These are phyloP conservation scores for Halichoerus grypus DNA, from an alignment of 2,113 vertebrate genomes.

Conservation along the genomic window DNA sequence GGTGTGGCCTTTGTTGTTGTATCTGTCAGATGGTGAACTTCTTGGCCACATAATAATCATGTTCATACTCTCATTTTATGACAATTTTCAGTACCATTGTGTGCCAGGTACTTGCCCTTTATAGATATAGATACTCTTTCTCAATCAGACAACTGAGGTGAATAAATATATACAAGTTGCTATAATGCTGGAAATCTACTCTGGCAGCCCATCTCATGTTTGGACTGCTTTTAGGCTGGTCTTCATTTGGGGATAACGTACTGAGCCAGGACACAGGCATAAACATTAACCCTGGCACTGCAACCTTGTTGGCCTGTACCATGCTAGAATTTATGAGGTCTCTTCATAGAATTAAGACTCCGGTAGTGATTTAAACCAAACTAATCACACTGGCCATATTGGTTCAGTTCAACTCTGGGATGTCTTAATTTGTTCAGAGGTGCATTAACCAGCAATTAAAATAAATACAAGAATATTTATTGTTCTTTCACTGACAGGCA, in stretches of 20 bases:
- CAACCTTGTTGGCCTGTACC: constrained; percentile 7
- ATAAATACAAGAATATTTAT: constrained; percentile 62
- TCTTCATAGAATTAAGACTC: constrained; percentile 60
- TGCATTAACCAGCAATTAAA: constrained; percentile 57
- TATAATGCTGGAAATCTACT: not conserved
- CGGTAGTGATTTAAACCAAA: constrained; percentile 67
- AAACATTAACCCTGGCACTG: constrained; percentile 61
- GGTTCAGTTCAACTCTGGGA: constrained; percentile 31
- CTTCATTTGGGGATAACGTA: constrained; percentile 25
- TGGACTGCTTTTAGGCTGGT: constrained; percentile 10
- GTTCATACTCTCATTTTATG: not conserved
- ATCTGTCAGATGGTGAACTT: not conserved
- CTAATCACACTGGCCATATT: constrained; percentile 70
- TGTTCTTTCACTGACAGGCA: constrained; percentile 49
- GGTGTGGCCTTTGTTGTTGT: not conserved
- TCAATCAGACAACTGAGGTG: not conserved
- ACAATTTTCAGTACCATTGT: not conserved
- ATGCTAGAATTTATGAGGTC: constrained; percentile 57
- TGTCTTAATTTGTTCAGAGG: constrained; percentile 67
- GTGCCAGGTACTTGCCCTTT: not conserved
- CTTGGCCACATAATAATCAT: not conserved
- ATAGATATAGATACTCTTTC: not conserved
- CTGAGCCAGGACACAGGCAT: constrained; percentile 35
- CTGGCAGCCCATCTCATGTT: not conserved
- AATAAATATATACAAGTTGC: not conserved